Evolutionary conservation across 2,888 invertebrate species (phyloP), one percentile per base, ranked within the genome.

Genomic region (Anthrax anthrax): DNA sequence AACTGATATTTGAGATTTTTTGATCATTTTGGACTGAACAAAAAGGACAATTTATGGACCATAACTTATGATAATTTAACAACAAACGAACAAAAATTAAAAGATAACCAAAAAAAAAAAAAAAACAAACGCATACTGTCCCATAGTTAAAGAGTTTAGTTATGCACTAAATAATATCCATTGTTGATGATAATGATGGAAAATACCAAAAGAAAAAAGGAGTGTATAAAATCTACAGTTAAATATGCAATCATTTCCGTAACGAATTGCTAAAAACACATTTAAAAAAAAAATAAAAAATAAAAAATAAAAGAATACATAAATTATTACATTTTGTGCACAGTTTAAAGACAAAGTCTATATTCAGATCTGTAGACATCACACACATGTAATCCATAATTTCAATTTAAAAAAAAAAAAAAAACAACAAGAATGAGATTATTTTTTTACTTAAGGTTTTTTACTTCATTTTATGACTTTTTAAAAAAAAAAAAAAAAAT

Each of bases 41-140:
- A 41, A 46, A 46, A 46, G 41, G 46, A 46, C 37, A 46, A 46
- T 46, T 46, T 46, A 46, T 46, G 46, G 42, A 23, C 37, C 41
- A 46, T 46, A 46, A 46, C 41, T 46, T 46, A 46, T 37, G 46
- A 41, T 37, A 12, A 32, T 12, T 32, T 32, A 32, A 32, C 12
- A 12, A 37, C 16, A 14, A 37, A 37, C 10, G 17, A 37, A 23
- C 23, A 8, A 23, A 23, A 4, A 23, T n/a, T n/a, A n/a, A n/a
- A n/a, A n/a, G n/a, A n/a, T n/a, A n/a, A n/a, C n/a, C 23, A 23
- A 23, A 23, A 23, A 23, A 36, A 10, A 36, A 36, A 36, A 36
- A 10, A 8, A n/a, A n/a, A n/a, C n/a, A n/a, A n/a, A n/a, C n/a
- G n/a, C n/a, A n/a, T n/a, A n/a, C n/a, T n/a, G n/a, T n/a, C n/a